Conservation (phyloP, 2,888 invertebrate genomes). For the Lobophora halterata region DNA sequence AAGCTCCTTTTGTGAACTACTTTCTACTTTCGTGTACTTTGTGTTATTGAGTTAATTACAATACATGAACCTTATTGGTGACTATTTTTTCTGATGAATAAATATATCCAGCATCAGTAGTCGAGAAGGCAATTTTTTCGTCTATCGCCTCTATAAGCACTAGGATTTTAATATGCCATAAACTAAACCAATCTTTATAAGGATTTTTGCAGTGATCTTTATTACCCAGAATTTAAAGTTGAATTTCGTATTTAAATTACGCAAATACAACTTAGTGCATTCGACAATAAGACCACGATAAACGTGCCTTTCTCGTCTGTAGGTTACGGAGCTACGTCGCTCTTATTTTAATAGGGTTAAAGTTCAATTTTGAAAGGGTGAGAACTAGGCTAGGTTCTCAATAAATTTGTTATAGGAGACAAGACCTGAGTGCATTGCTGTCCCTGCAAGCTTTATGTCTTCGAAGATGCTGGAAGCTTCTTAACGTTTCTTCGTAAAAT, state of each 20-base stretch:
- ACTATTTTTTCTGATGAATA: too few species aligned
- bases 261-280: conserved; percentile 35
- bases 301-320: conserved; percentile 16
- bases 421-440: conserved; percentile 64
- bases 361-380: conserved; percentile 34
- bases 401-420: conserved; percentile 40
- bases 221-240: conserved; percentile 27
- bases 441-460: conserved; percentile 68
- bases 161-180: conserved; percentile 61
- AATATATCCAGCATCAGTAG: too few species aligned
- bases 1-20: conserved; percentile 4
- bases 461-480: conserved; percentile 61
- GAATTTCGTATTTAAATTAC: conserved; percentile 31
- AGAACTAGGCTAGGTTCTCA: conserved; percentile 17
- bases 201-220: conserved; percentile 19
- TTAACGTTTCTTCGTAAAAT: conserved; percentile 69
- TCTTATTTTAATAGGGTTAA: conserved; percentile 34
- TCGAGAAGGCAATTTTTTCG: conserved; percentile 44
- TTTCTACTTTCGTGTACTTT: too few species aligned
- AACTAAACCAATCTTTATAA: conserved; percentile 44
- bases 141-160: conserved; percentile 46
- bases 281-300: conserved; percentile 33
- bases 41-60: too few species aligned
- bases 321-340: conserved; percentile 10
- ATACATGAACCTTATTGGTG: too few species aligned